Conservation (phyloP, 2,888 invertebrate genomes). For the Myopa tessellatipennis region DNA sequence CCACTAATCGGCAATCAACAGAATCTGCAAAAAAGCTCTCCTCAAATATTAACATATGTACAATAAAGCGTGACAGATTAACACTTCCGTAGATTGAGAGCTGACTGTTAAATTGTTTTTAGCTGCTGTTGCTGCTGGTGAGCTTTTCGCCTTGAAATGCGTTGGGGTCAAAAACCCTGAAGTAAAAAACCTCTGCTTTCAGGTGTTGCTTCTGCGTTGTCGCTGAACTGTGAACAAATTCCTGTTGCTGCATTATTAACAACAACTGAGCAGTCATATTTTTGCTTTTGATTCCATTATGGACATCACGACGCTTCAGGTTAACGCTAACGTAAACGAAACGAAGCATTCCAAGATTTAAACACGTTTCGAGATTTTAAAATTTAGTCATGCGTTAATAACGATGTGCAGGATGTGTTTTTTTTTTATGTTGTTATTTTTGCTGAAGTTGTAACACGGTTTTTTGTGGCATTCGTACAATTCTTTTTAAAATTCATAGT, state of each 20-base stretch:
- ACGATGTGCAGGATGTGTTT: neutral
- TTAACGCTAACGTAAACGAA: neutral
- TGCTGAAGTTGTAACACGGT: no score
- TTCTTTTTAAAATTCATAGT: no score
- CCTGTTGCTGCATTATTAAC: neutral
- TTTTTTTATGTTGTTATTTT: neutral
- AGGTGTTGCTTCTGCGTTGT: no score
- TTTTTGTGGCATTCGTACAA: no score
- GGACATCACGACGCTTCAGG: neutral
- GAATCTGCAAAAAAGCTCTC: neutral
- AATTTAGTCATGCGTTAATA: slow-evolving; percentile 1
- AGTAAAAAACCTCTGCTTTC: neutral
- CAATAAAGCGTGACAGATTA: neutral
- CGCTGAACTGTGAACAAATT: no score
- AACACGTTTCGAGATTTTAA: neutral
- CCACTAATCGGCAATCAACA: neutral
- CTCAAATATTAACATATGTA: neutral
- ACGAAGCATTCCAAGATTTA: no score
- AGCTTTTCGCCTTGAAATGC: slow-evolving; percentile 1
- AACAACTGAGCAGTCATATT: neutral
- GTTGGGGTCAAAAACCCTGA: neutral
- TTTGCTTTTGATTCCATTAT: neutral
- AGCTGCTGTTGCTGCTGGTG: neutral
- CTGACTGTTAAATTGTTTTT: neutral
- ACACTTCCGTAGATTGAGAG: neutral